A percentile compares a stretch with the other conserved stretches of the same genome.
Evolutionary conservation across 35 echinoderm and acorn worm species (phyloP).

Genomic region (Ophioderma brevispina): DNA sequence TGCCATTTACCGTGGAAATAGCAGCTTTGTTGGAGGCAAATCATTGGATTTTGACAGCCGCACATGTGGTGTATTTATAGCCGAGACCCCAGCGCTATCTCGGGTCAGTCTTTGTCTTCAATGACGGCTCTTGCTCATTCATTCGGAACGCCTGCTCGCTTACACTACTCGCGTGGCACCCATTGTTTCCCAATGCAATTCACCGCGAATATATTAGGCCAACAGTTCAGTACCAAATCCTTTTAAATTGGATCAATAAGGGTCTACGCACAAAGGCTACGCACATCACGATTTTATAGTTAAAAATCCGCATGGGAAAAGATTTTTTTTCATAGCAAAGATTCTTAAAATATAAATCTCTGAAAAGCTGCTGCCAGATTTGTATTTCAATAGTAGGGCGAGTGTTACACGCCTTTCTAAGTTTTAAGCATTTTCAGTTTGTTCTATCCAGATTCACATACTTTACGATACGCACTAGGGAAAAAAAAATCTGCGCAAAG

Average conservation of each 20-base stretch:
- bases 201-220: background rate
- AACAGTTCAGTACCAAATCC: background rate
- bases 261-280: background rate
- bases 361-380: too few relatives aligned
- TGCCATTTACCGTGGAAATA: background rate
- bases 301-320: too few relatives aligned
- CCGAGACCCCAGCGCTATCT: background rate
- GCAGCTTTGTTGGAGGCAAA: background rate
- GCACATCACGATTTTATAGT: background rate
- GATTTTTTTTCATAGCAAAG: too few relatives aligned
- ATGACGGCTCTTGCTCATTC: background rate
- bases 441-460: too few relatives aligned
- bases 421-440: too few relatives aligned
- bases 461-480: too few relatives aligned
- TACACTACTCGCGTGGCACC: background rate
- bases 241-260: background rate
- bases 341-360: too few relatives aligned
- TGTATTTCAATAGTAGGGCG: too few relatives aligned
- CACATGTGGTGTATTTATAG: slow-evolving; percentile 1
- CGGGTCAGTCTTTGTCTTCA: background rate
- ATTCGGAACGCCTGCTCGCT: background rate
- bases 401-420: too few relatives aligned
- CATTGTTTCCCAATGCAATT: background rate
- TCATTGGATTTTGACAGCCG: background rate
- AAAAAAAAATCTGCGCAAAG: too few relatives aligned